Evolutionary conservation across 2,797 vertebrate species (phyloP), one percentile per base, ranked within the genome.

Genomic region (Choloepus didactylus): DNA sequence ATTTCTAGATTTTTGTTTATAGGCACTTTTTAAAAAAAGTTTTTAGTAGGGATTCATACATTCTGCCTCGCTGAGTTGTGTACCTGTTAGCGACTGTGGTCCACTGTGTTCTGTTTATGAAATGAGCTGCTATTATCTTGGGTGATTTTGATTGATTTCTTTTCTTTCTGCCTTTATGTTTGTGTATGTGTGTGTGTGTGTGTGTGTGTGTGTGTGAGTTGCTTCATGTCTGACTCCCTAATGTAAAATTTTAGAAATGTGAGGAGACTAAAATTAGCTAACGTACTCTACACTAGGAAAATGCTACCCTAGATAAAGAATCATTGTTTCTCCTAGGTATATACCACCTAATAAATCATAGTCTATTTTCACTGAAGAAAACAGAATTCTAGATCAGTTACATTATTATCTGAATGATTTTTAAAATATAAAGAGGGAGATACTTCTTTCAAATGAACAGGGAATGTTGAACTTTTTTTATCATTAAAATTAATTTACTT

Each of bases 41-140:
- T 0, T 0, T 95, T 19, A 62, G 0, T 92, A 80, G 46, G 46
- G 29, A 95, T 92, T 93, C n/a, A 72, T 46, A 93, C 38, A 46
- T 54, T 38, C 87, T 96, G 51, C 92, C 94, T 97, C 88, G 90
- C 76, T 18, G 86, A 96, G n/a, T 6, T 66, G 2, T 67, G 9
- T 59, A 31, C 31, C 14, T n/a, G 38, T 73, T 44, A 0, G 0
- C 51, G 80, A 85, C 16, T 75, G 4, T 89, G 62, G 89, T 95
- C 62, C 85, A 15, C 16, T 0, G 0, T 88, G 29, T 7, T 95
- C 27, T 0, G 79, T 89, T 95, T 87, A n/a, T 15, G 92, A 83
- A 92, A 95, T 54, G 77, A 85, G 67, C 51, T 94, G 21, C 25
- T 0, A 25, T 90, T 46, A 76, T 46, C 51, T 87, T 81, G 18